A percentile compares a stretch with the other conserved stretches of the same genome.
Evolutionary conservation across 2,888 invertebrate genomes (phyloP).

Genomic region (Campoletis raptor): DNA sequence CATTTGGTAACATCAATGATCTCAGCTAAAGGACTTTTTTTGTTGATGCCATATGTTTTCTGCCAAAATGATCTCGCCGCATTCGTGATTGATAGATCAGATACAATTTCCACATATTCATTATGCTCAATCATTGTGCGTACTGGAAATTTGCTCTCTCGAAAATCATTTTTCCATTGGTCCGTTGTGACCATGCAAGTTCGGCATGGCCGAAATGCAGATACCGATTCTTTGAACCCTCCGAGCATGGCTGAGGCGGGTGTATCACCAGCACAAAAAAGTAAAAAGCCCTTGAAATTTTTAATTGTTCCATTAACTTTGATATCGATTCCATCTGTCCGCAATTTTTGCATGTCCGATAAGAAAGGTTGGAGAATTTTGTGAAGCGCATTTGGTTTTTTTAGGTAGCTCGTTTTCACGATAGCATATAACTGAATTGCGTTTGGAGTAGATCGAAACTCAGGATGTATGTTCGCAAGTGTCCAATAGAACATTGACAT

Average conservation of each 20-base stretch:
- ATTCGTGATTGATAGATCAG: constrained; percentile 32
- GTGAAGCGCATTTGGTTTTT: constrained; percentile 60
- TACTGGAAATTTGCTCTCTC: constrained; percentile 32
- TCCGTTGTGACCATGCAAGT: constrained; percentile 57
- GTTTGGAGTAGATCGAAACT: constrained; percentile 64
- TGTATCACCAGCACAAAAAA: constrained; percentile 69
- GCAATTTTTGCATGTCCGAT: constrained; percentile 60
- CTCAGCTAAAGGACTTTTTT: constrained; percentile 28
- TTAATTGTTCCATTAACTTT: constrained; percentile 41
- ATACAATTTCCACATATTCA: constrained; percentile 38
- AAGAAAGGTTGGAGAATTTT: constrained; percentile 68
- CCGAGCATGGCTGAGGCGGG: constrained; percentile 69
- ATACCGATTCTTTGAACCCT: constrained; percentile 71
- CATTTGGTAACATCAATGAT: constrained; percentile 48
- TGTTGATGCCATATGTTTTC: constrained; percentile 42
- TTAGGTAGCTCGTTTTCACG: constrained; percentile 60
- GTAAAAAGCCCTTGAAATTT: constrained; percentile 68
- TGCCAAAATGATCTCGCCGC: constrained; percentile 46
- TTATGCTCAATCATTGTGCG: constrained; percentile 37
- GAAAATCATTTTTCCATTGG: constrained; percentile 36
- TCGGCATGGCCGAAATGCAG: constrained; percentile 70
- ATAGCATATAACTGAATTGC: constrained; percentile 65
- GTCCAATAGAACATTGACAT: constrained; percentile 72
- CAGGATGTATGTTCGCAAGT: constrained; percentile 68
- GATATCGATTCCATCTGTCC: constrained; percentile 63